Conservation (phyloP, 2,888 invertebrate species). For the Hemithea aestivaria region DNA sequence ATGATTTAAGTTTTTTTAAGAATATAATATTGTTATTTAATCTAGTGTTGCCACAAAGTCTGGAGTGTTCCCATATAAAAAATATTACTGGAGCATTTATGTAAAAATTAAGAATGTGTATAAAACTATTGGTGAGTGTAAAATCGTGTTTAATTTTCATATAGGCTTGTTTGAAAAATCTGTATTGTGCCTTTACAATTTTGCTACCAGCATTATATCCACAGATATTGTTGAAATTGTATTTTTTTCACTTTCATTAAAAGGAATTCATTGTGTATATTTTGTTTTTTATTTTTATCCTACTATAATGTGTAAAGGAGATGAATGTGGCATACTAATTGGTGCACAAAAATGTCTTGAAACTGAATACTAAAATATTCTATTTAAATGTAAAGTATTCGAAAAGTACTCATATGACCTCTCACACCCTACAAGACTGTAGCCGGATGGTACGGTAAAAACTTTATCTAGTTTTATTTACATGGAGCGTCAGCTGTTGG, state of each 20-base stretch:
- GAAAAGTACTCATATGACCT: too few species aligned
- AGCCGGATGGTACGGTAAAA: too few species aligned
- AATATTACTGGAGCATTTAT: slow-evolving; percentile 16
- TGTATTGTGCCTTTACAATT: slow-evolving; percentile 53
- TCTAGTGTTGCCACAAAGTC: slow-evolving; percentile 25
- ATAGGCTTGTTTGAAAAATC: slow-evolving; percentile 37
- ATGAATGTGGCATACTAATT: too few species aligned
- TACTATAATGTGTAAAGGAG: too few species aligned
- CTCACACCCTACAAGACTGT: too few species aligned
- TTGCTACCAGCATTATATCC: slow-evolving; percentile 53
- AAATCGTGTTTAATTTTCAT: slow-evolving; percentile 33
- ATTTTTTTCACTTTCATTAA: slow-evolving; percentile 63
- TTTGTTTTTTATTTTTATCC: slow-evolving; percentile 29
- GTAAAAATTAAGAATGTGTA: slow-evolving; percentile 13
- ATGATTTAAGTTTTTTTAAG: slow-evolving; percentile 22
- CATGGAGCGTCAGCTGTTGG: too few species aligned
- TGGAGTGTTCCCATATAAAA: slow-evolving; percentile 13
- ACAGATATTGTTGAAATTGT: slow-evolving; percentile 53
- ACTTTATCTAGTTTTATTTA: too few species aligned
- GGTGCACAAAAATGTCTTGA: too few species aligned
- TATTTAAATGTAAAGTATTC: too few species aligned
- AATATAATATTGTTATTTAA: slow-evolving; percentile 20
- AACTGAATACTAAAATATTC: too few species aligned
- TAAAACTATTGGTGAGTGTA: too few species aligned
- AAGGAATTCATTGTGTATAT: slow-evolving; percentile 63